phyloP scores from a whole-genome alignment of 2,113 vertebrate genomes.

The Elaphurus davidianus region DNA sequence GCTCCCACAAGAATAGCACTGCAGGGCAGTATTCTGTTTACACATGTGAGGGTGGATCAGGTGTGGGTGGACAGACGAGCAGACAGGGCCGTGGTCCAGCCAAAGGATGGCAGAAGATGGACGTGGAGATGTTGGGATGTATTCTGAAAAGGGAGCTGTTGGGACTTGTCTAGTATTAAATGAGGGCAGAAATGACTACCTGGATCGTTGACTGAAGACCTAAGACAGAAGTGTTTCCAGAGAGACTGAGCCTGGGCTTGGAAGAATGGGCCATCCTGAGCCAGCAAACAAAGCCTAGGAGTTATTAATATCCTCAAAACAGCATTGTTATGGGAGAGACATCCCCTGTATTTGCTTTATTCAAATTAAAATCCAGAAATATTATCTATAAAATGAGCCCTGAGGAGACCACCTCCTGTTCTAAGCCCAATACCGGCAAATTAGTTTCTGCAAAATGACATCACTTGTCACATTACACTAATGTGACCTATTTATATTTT shows the following conservation, averaged over 20 bases:
- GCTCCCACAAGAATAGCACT: background rate
- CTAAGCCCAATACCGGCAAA: background rate
- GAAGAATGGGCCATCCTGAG: background rate
- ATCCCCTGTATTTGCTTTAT: background rate
- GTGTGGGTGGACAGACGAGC: background rate
- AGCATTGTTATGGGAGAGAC: background rate
- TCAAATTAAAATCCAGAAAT: slow-evolving; percentile 40
- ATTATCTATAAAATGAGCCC: background rate
- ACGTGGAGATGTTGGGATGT: fast-evolving
- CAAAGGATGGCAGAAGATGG: background rate
- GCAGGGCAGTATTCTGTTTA: background rate
- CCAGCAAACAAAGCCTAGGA: background rate
- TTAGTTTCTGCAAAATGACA: background rate
- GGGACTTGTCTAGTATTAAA: background rate
- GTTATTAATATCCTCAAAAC: background rate
- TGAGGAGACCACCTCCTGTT: background rate
- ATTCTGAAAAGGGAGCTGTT: background rate
- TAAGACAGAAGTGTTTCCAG: background rate
- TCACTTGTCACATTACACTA: background rate
- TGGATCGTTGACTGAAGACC: background rate
- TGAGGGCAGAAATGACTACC: background rate
- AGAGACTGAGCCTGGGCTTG: fast-evolving
- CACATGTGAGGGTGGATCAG: background rate
- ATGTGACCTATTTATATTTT: background rate
- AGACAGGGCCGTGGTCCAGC: fast-evolving